Conservation (phyloP, 92 coral and sea anemone genomes). For the Heteractis magnifica region DNA sequence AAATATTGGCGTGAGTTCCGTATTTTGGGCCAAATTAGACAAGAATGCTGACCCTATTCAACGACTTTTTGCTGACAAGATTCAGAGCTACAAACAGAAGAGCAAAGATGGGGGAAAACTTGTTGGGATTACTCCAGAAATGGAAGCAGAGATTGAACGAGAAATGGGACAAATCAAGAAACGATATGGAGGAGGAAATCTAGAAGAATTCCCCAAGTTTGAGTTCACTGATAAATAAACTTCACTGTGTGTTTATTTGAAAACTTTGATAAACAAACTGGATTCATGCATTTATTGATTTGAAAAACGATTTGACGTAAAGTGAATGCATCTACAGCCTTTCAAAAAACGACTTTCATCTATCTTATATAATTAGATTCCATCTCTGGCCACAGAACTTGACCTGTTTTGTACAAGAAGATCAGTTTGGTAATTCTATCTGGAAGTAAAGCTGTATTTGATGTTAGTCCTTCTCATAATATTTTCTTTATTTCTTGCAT, state of each 20-base stretch:
- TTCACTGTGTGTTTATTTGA: not conserved
- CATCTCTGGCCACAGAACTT: not conserved
- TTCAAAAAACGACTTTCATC: not conserved
- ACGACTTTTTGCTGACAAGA: constrained; percentile 84
- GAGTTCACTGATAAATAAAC: constrained; percentile 53
- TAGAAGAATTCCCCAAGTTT: constrained; percentile 97
- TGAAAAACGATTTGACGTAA: not conserved
- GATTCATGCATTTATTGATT: too few relatives aligned
- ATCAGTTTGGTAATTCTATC: not conserved
- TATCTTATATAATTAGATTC: not conserved
- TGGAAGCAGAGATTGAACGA: constrained; percentile 70
- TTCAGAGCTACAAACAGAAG: constrained; percentile 84
- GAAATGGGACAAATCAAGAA: constrained; percentile 84
- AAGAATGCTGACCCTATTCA: constrained; percentile 93
- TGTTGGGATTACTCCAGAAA: constrained; percentile 80
- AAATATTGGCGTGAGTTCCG: constrained; percentile 65
- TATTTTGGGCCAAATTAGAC: constrained; percentile 64
- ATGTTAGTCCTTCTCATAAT: not conserved
- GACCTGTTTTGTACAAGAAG: not conserved
- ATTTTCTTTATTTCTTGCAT: not conserved
- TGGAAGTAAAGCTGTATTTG: not conserved
- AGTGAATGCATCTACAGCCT: not conserved
- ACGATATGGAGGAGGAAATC: constrained; percentile 83
- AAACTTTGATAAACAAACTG: not conserved
- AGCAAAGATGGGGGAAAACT: constrained; percentile 71